These are phyloP conservation scores for Prunella fulvescens DNA, from an alignment of 2,113 vertebrate species.

Conservation along the genomic window DNA sequence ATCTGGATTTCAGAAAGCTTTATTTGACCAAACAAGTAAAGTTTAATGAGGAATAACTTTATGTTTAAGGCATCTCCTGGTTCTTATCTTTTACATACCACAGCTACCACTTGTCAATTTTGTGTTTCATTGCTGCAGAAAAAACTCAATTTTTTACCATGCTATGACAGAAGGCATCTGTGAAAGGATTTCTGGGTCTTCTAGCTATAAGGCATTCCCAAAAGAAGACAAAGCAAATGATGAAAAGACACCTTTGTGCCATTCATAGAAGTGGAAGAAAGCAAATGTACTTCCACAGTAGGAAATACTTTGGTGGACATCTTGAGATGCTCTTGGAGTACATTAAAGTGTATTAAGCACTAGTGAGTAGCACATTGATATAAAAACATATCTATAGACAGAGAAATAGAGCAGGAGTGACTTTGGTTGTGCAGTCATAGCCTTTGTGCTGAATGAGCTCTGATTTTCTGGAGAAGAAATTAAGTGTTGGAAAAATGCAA, in stretches of 20 bases:
- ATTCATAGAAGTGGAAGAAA: background rate
- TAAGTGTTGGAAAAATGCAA: background rate
- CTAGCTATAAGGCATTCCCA: background rate
- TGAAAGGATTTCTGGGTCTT: background rate
- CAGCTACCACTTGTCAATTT: background rate
- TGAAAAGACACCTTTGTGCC: background rate
- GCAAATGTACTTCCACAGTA: background rate
- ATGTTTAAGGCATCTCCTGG: background rate
- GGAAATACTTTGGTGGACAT: background rate
- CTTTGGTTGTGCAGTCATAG: background rate
- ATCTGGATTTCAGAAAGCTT: background rate
- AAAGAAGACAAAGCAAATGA: background rate
- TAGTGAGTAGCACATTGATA: background rate
- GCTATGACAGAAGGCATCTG: fast-evolving
- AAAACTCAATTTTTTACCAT: background rate
- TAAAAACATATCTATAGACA: background rate
- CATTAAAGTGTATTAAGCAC: background rate
- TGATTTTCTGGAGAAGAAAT: background rate
- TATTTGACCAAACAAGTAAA: background rate
- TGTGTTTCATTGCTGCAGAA: background rate
- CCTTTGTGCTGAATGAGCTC: background rate
- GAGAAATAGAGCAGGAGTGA: background rate
- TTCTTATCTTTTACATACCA: background rate
- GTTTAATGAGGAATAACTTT: background rate
- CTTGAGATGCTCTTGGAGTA: background rate